Conservation (phyloP, 1,140 invertebrate genomes). For the Kradibia gibbosae region DNA sequence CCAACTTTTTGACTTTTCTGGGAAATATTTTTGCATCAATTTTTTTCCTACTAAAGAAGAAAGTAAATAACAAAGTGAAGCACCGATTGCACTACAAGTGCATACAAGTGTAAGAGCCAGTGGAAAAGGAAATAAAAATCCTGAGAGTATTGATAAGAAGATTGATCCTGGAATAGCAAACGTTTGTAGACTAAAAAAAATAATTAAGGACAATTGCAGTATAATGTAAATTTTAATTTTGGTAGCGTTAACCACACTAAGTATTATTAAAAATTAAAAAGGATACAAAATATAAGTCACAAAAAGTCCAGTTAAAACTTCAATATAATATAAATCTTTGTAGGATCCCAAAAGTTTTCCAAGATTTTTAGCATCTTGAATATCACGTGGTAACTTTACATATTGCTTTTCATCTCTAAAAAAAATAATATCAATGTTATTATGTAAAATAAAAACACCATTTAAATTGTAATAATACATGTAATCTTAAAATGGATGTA, state of each 20-base stretch:
- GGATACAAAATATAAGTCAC: slow-evolving; percentile 99
- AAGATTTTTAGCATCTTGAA: slow-evolving; percentile 97
- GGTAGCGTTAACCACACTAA: too few relatives aligned
- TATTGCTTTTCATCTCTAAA: slow-evolving; percentile 89
- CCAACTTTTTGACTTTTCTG: slow-evolving; percentile 89
- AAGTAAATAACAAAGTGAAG: slow-evolving; percentile 94
- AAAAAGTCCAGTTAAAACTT: slow-evolving; percentile 92
- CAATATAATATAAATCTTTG: slow-evolving; percentile 94
- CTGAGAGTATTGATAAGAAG: slow-evolving; percentile 97
- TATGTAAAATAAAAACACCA: background rate
- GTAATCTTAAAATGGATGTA: background rate
- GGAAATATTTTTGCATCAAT: slow-evolving; percentile 91
- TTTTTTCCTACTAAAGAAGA: slow-evolving; percentile 91
- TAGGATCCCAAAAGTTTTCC: slow-evolving; percentile 93
- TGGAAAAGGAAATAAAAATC: slow-evolving; percentile 96
- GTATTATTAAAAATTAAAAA: slow-evolving; percentile 76
- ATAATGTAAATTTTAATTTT: background rate
- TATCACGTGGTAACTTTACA: slow-evolving; percentile 92
- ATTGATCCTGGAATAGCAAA: slow-evolving; percentile 99
- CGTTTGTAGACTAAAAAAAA: slow-evolving; percentile 89
- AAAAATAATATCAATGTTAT: slow-evolving; percentile 58
- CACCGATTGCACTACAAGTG: slow-evolving; percentile 96
- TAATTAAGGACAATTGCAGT: slow-evolving; percentile 60
- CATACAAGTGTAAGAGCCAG: slow-evolving; percentile 93
- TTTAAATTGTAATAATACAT: too few relatives aligned